Base-by-base conservation (phyloP, 2,113 vertebrate genomes). In the Nothobranchius furzeri region DNA sequence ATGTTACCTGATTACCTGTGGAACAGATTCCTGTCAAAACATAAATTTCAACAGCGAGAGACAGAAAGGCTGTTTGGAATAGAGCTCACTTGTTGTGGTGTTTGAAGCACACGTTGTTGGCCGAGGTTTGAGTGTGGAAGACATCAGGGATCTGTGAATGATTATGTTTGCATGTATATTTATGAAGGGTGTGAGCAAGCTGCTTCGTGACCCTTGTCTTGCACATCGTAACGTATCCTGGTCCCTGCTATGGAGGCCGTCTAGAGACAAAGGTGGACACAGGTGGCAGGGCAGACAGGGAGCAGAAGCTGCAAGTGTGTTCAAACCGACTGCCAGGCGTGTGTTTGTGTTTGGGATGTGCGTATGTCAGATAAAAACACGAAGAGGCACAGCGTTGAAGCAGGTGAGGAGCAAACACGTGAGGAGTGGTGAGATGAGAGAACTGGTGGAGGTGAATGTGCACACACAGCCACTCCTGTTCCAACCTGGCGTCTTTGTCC, bases 321-420 rank as follows among this genome's bases (percentile, higher is more conserved):
- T 46, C 64, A 55, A 69, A 81, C 65, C 59, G 64, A 73, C 65
- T 20, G 47, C 64, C 55, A 47, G 58, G 43, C 12, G 7, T 73
- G 82, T 73, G 55, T 59, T 47, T 84, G 78, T 66, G 71, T 79
- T 37, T 76, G 53, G 74, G 45, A 46, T 10, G 66, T 68, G 0
- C 11, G 50, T 37, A 55, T 17, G 51, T 17, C 3, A 51, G 56
- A 63, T 61, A 58, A 73, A 64, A 53, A 86, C 60, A 83, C 51
- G 62, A 68, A 64, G 58, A 68, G 68, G 83, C 83, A 56, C 69
- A 83, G 80, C 75, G 64, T 69, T 83, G 83, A 70, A 47, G 83
- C 35, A 66, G 71, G 64, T 55, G 80, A 78, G 73, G 79, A 78
- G 82, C 64, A 78, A 78, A 82, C 66, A 80, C 36, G 60, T n/a